These are phyloP conservation scores for Resseliella maxima DNA, from an alignment of 2,888 invertebrate species.

Conservation along the genomic window DNA sequence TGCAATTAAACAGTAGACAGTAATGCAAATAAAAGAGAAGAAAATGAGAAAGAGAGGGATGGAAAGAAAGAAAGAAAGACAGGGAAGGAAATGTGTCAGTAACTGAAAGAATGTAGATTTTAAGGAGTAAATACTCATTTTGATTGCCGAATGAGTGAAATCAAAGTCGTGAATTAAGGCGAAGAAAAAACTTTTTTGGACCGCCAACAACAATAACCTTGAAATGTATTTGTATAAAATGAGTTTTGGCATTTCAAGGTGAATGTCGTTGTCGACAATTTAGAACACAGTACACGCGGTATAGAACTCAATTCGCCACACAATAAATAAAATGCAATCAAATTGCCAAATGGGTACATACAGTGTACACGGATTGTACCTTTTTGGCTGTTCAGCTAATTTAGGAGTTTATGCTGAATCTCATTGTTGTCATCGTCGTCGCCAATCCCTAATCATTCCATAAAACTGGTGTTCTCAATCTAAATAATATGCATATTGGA, in stretches of 20 bases:
- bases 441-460: background rate
- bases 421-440: background rate
- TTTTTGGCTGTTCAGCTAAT: background rate
- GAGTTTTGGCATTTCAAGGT: conserved; percentile 46
- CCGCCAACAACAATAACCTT: conserved; percentile 24
- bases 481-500: too few relatives aligned
- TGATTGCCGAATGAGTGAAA: conserved; percentile 9
- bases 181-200: conserved; percentile 16
- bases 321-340: background rate
- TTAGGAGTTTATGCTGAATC: background rate
- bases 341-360: background rate
- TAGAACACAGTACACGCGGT: conserved; percentile 21
- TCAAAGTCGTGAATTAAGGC: background rate
- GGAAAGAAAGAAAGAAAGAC: too few relatives aligned
- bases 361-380: background rate
- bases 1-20: background rate
- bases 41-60: background rate
- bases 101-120: background rate
- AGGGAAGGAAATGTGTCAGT: too few relatives aligned
- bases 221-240: conserved; percentile 48
- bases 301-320: too few relatives aligned
- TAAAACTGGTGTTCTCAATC: too few relatives aligned
- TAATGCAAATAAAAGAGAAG: background rate
- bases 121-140: background rate
- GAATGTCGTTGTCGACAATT: conserved; percentile 24